phyloP scores from a whole-genome alignment of 2,888 invertebrate genomes.

The Drosophila hamatofila region DNA sequence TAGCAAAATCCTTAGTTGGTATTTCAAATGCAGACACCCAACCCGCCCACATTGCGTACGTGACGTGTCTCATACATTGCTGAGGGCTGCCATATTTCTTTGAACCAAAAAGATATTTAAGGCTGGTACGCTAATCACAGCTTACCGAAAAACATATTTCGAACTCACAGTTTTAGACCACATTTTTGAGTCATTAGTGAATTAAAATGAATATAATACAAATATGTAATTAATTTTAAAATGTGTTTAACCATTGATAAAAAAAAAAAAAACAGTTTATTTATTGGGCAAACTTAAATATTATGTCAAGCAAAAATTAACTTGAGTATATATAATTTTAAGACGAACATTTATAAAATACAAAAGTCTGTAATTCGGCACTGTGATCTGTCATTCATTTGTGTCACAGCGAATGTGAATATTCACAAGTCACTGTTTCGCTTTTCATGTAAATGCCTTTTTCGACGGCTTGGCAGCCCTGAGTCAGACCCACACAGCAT shows the following conservation, averaged over 20 bases:
- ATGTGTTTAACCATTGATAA: not conserved
- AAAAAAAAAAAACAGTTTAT: not conserved
- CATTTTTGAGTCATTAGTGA: not conserved
- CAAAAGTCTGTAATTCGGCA: no score
- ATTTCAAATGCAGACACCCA: slow-evolving; percentile 47
- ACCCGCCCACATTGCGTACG: slow-evolving; percentile 60
- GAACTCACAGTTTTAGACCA: not conserved
- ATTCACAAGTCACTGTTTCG: not conserved
- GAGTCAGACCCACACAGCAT: not conserved
- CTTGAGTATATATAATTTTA: not conserved
- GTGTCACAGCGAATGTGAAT: no score
- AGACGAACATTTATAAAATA: not conserved
- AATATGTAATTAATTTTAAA: not conserved
- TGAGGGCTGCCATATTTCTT: slow-evolving; percentile 29
- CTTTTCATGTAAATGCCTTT: not conserved
- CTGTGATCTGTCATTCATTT: not conserved
- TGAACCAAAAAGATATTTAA: not conserved
- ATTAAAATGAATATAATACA: not conserved
- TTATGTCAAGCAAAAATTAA: not conserved
- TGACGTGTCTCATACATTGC: slow-evolving; percentile 60
- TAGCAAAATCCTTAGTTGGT: slow-evolving; percentile 8
- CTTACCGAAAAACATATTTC: not conserved
- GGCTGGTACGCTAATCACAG: slow-evolving; percentile 22
- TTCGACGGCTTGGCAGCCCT: slow-evolving; percentile 29
- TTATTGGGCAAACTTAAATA: not conserved